Evolutionary conservation across 2,113 vertebrate genomes (phyloP).

Genomic region (Apodemus speciosus): DNA sequence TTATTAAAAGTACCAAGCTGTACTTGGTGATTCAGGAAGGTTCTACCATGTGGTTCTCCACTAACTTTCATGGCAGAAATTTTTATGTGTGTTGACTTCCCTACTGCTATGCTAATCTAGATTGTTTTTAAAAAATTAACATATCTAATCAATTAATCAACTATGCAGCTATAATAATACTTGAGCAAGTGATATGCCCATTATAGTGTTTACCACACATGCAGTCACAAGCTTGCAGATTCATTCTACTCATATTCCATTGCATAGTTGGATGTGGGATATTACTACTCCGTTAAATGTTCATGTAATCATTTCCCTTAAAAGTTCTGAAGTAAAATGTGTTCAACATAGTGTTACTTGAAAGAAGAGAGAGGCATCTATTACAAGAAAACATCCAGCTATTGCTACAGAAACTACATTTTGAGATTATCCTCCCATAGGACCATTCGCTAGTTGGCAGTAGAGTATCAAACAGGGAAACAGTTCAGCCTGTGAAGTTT

Average conservation of each 20-base stretch:
- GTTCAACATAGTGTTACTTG: neutral
- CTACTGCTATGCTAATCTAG: neutral
- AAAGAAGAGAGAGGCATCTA: neutral
- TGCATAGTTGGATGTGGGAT: conserved; percentile 57
- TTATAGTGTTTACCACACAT: neutral
- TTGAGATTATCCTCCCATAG: neutral
- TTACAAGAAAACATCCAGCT: neutral
- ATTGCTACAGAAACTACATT: conserved; percentile 50
- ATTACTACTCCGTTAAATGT: neutral
- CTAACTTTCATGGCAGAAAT: neutral
- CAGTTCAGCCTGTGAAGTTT: neutral
- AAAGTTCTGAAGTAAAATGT: conserved; percentile 2
- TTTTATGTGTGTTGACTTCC: neutral
- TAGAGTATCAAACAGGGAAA: neutral
- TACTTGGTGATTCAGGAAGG: neutral
- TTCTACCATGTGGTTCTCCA: neutral
- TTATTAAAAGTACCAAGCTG: conserved; percentile 11
- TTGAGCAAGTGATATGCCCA: neutral
- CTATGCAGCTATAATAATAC: neutral
- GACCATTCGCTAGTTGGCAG: neutral
- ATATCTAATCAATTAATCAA: neutral
- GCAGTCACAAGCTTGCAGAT: conserved; percentile 16
- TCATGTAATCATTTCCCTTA: neutral
- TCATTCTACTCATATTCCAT: conserved; percentile 39
- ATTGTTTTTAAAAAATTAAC: neutral